Conservation (phyloP, 2,113 vertebrate genomes). For the Castor canadensis region DNA sequence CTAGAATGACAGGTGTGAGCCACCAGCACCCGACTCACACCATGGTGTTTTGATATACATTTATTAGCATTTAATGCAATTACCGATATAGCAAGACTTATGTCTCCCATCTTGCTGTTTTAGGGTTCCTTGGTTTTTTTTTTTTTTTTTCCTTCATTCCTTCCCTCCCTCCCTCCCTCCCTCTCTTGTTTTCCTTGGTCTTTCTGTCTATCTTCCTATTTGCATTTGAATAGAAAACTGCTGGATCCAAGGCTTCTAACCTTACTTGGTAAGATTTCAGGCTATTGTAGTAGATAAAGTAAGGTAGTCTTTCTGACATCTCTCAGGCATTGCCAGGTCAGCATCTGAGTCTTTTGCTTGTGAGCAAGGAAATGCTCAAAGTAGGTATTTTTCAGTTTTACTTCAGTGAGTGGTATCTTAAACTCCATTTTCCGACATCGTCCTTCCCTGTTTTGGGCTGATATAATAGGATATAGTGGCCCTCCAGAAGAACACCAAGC, state of each 20-base stretch:
- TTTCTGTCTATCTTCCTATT: not conserved
- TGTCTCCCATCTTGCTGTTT: not conserved
- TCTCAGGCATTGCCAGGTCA: not conserved
- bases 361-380: not conserved
- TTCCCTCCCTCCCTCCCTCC: no score
- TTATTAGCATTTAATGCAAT: slow-evolving; percentile 28
- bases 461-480: not conserved
- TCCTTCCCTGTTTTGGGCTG: not conserved
- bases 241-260: not conserved
- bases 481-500: not conserved
- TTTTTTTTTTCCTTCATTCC: accelerated
- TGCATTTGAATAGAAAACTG: not conserved
- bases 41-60: not conserved
- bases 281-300: not conserved
- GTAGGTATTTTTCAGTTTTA: not conserved
- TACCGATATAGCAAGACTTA: slow-evolving; percentile 9
- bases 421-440: not conserved
- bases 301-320: not conserved
- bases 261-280: not conserved
- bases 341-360: not conserved
- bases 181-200: no score
- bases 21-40: no score
- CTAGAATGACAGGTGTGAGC: no score
- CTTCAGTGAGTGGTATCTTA: not conserved
- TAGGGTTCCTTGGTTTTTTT: not conserved